Base-by-base conservation (phyloP, 2,113 vertebrate genomes). In the Phyllopteryx taeniolatus region DNA sequence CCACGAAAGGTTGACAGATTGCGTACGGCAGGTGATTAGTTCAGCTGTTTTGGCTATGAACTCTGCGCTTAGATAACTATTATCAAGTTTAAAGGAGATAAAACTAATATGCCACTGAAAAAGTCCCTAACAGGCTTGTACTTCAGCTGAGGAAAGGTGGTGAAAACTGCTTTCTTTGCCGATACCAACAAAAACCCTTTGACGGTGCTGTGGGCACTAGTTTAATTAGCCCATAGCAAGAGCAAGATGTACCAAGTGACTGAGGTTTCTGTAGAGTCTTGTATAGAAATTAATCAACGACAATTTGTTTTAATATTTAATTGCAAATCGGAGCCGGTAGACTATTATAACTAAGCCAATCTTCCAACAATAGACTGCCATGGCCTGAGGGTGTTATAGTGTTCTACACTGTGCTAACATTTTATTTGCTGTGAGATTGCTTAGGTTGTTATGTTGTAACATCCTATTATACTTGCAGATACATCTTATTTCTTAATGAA, bases 1-100 rank as follows among this genome's bases (percentile, higher is more conserved):
- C 78, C 68, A 61, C 70, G 74, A 78, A 86, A 89, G 78, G 84
- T 80, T 86, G 84, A 86, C 70, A 15, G 76, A 84, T 79, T 81
- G 84, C 79, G 62, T 76, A 71, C 81, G 72, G 83, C 80, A 78
- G 79, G 82, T 86, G 83, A 89, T 89, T 88, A 86, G 86, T 80
- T 89, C 82, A 88, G 81, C 84, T 85, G 79, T 88, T 79, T 83
- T 85, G 85, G 78, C 74, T 77, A 60, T 83, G 81, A 88, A 89
- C 85, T 84, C 78, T 77, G 73, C 75, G 78, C 80, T 78, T 78
- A 67, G 78, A 78, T 61, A 83, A 85, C 76, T 79, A 69, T 82
- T 82, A 77, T 72, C 71, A 75, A 62, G 46, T 61, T 60, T 81
- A 87, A 82, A 70, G 74, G 76, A 49, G 63, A 39, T 27, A 83